These are phyloP conservation scores for Gallinago media DNA, from an alignment of 2,113 vertebrate genomes.

Conservation along the genomic window DNA sequence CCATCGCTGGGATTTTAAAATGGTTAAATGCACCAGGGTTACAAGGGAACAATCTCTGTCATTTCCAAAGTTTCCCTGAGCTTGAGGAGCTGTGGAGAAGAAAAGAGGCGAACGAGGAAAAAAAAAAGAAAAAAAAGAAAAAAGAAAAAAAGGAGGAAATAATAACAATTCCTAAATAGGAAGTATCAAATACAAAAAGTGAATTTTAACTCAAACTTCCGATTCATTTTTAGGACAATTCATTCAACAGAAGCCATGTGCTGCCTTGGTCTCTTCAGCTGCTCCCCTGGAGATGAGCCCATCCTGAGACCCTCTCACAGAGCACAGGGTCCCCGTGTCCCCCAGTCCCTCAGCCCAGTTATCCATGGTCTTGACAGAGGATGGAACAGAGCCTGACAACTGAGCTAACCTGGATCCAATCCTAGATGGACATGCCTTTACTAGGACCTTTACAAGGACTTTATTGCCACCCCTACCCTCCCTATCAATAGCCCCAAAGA, in stretches of 20 bases:
- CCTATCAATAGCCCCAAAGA: background rate
- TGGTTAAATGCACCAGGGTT: conserved; percentile 9
- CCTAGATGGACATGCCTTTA: background rate
- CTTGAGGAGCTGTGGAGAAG: background rate
- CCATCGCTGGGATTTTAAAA: conserved; percentile 20
- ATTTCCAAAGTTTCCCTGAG: background rate
- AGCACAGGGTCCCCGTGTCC: accelerated
- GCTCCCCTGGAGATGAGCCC: background rate
- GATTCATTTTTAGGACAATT: background rate
- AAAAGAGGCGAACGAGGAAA: background rate
- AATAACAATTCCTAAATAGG: background rate
- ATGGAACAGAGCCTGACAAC: background rate
- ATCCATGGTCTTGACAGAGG: background rate
- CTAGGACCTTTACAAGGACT: background rate
- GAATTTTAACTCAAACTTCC: background rate
- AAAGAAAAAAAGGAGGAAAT: background rate
- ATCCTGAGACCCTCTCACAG: background rate
- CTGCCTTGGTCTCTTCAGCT: background rate
- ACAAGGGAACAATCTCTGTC: conserved; percentile 27
- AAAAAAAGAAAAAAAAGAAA: too few species aligned
- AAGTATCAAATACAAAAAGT: background rate
- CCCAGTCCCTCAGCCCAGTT: background rate
- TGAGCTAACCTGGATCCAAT: background rate
- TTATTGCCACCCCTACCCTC: background rate
- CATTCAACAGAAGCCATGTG: too few species aligned